Evolutionary conservation across 1,140 invertebrate species (phyloP).

Genomic region (Sarcophaga bullata): DNA sequence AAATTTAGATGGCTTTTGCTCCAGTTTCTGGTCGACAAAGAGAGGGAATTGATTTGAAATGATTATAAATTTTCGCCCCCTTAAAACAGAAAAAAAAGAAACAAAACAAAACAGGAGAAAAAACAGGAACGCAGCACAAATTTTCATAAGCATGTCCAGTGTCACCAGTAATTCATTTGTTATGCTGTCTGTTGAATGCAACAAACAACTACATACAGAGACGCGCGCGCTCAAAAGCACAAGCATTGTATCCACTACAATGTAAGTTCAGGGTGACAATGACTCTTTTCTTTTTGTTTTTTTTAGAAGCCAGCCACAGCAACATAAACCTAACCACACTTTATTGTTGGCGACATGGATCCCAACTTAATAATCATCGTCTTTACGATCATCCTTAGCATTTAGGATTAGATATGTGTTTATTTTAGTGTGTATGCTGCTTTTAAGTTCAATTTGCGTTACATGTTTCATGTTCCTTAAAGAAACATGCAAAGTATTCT

Average conservation of each 20-base stretch:
- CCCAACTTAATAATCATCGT: slow-evolving; percentile 6
- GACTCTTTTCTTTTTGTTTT: not conserved
- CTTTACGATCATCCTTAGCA: slow-evolving; percentile 23
- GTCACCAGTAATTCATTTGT: slow-evolving; percentile 39
- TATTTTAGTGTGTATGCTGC: slow-evolving; percentile 6
- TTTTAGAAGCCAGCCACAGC: not conserved
- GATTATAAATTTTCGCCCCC: slow-evolving; percentile 41
- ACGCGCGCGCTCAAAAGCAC: not conserved
- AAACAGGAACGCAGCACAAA: slow-evolving; percentile 1
- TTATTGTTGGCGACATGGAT: slow-evolving; percentile 5
- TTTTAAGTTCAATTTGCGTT: slow-evolving; percentile 35
- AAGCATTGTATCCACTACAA: slow-evolving; percentile 16
- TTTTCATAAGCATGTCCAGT: slow-evolving; percentile 39
- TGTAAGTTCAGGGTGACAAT: slow-evolving; percentile 32
- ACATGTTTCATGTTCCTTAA: slow-evolving; percentile 38
- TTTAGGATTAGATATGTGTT: not conserved
- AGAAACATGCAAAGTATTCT: slow-evolving; percentile 34
- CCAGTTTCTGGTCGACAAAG: slow-evolving; percentile 8
- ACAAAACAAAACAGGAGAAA: not conserved
- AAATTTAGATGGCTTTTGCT: not conserved
- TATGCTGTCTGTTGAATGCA: slow-evolving; percentile 34
- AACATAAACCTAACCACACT: slow-evolving; percentile 2
- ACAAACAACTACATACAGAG: not conserved
- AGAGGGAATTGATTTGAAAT: slow-evolving; percentile 35
- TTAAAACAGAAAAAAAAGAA: slow-evolving; percentile 22